A percentile compares a stretch with the other conserved stretches of the same genome.
phyloP scores from a whole-genome alignment of 2,888 invertebrate genomes.

The Folsomia manolachei region DNA sequence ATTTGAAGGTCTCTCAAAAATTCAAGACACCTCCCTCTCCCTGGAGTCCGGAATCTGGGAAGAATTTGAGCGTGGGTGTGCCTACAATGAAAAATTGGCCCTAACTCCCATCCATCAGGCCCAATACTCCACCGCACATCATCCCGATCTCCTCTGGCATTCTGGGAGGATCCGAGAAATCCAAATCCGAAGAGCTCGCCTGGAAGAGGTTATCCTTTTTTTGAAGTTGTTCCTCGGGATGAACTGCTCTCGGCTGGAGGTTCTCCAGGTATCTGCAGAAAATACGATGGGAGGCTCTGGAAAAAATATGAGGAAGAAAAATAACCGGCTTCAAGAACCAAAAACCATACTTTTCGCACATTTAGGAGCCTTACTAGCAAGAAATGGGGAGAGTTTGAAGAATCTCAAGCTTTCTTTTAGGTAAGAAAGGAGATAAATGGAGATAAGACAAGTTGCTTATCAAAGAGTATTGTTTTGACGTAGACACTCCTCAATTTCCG shows the following conservation, averaged over 20 bases:
- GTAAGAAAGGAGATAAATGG: not conserved
- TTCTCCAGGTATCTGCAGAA: not conserved
- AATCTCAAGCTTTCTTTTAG: not conserved
- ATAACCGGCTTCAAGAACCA: not conserved
- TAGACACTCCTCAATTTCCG: constrained; percentile 14
- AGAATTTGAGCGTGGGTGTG: constrained; percentile 2
- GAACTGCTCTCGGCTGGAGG: not conserved
- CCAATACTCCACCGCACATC: not conserved
- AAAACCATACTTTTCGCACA: constrained; percentile 6
- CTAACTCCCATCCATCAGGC: not conserved
- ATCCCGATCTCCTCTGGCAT: not conserved
- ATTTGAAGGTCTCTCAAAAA: not conserved
- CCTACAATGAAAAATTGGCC: not conserved
- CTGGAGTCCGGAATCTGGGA: not conserved
- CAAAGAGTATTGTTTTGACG: not conserved
- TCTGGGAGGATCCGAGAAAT: not conserved
- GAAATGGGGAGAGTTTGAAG: not conserved
- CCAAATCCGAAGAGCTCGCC: not conserved
- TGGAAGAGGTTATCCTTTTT: constrained; percentile 6
- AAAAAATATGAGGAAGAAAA: not conserved
- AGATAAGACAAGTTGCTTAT: not conserved
- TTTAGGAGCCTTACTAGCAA: not conserved
- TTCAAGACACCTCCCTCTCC: constrained; percentile 4
- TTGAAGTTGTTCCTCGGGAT: not conserved
- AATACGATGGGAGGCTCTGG: not conserved